Base-by-base conservation (phyloP, 2,113 vertebrate species). In the Apus apus region DNA sequence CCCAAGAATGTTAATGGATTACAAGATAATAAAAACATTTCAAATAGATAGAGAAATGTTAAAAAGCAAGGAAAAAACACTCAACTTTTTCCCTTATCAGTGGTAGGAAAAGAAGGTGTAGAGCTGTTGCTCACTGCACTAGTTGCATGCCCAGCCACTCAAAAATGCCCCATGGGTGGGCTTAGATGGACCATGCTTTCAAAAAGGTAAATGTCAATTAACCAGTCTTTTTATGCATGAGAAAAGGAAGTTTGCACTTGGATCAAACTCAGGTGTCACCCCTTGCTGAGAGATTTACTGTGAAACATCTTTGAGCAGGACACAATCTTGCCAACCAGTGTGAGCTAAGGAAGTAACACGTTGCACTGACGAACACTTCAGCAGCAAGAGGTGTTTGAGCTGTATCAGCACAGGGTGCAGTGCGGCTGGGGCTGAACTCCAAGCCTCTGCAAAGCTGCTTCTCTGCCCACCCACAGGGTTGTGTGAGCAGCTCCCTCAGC, bases 321-420 rank as follows among this genome's bases (percentile, higher is more conserved):
- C 77, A 29, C 14, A 56, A 56, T 48, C 34, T 65, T 74, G 20
- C 32, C 1, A 1, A 29, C 22, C 60, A 70, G 46, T 0, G 2
- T 6, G 19, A 15, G 4, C 32, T 60, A 58, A 73, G 26, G 13
- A 46, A 68, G 43, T 17, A 11, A 5, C 2, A 36, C 3, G 2
- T 34, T 20, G 8, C 46, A 18, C 5, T 10, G 2, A 40, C n/a
- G 21, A 68, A 30, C 14, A 40, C 15, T 4, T 2, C 0, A 1
- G 54, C 34, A 85, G 50, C 13, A 65, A 45, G 21, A 87, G 17
- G 27, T 56, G 15, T 4, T 15, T 56, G 32, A 54, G 56, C 50
- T 46, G 54, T 70, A 29, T 18, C 46, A 23, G 46, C 8, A 2
- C 7, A 13, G 18, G 40, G 45, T 5, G 5, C 17, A 5, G 38